phyloP scores from a whole-genome alignment of 2,113 vertebrate genomes.

The Gorsachius goisagi region DNA sequence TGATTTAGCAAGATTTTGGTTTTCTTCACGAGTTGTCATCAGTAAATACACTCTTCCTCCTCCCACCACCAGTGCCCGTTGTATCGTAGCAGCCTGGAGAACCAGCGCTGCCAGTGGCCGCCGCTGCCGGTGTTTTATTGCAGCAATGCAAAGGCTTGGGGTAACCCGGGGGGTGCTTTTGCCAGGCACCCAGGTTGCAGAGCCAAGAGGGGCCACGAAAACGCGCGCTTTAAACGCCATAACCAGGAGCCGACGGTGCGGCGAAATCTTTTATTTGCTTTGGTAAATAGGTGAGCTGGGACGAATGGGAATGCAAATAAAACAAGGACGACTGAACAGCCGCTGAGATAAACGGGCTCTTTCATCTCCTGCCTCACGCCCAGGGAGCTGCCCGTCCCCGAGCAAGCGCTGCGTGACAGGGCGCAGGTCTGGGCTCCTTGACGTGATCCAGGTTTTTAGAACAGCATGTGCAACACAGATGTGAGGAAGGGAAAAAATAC shows the following conservation, averaged over 20 bases:
- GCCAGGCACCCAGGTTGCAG: not conserved
- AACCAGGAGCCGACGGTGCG: not conserved
- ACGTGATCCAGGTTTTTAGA: not conserved
- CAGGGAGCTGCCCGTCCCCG: not conserved
- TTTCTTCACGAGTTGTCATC: not conserved
- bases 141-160: not conserved
- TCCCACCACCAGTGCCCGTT: fast-evolving
- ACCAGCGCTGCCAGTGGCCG: not conserved
- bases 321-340: not conserved
- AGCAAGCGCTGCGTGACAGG: not conserved
- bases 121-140: not conserved
- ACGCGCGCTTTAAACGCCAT: fast-evolving
- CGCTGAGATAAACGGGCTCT: not conserved
- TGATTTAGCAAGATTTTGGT: not conserved
- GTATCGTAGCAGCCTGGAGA: not conserved
- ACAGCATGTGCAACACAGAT: not conserved
- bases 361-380: constrained; percentile 11
- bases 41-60: not conserved
- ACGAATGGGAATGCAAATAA: not conserved
- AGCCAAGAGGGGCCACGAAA: not conserved
- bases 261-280: not conserved
- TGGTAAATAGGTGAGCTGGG: not conserved
- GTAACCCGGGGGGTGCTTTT: not conserved
- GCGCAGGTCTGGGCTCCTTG: not conserved
- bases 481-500: not conserved